These are phyloP conservation scores for Gryllus longicercus DNA, from an alignment of 2,888 invertebrate genomes.

Conservation along the genomic window DNA sequence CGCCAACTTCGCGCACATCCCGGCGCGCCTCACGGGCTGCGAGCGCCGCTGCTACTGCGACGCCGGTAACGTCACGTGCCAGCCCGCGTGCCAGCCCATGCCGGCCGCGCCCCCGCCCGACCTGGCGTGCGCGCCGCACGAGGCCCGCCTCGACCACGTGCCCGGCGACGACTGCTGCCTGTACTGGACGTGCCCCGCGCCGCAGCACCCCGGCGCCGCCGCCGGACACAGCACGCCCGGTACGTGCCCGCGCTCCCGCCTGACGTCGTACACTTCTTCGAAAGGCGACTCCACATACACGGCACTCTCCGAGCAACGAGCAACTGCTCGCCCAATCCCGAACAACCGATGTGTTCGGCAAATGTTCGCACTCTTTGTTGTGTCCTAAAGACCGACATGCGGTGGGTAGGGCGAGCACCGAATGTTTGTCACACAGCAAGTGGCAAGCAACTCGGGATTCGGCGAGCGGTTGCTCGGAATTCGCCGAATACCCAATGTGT, in stretches of 20 bases:
- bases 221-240: background rate
- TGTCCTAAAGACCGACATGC: too few species aligned
- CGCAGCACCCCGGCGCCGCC: background rate
- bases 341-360: too few species aligned
- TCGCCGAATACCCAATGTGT: too few species aligned
- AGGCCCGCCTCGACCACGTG: constrained; percentile 62
- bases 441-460: too few species aligned
- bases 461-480: too few species aligned
- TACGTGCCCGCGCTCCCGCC: background rate
- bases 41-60: constrained; percentile 84
- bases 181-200: constrained; percentile 62
- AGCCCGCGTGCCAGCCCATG: constrained; percentile 74
- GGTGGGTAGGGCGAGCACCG: too few species aligned
- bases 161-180: constrained; percentile 81
- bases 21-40: constrained; percentile 72
- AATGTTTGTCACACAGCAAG: too few species aligned
- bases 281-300: too few species aligned
- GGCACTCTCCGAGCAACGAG: too few species aligned
- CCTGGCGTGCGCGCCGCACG: constrained; percentile 66
- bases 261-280: too few species aligned
- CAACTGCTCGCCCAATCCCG: too few species aligned
- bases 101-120: constrained; percentile 70
- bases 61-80: constrained; percentile 81
- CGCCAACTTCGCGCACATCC: constrained; percentile 55
- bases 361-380: too few species aligned